A percentile compares a stretch with the other conserved stretches of the same genome.
phyloP scores from a whole-genome alignment of 2,797 vertebrate genomes.

The Trichosurus vulpecula region DNA sequence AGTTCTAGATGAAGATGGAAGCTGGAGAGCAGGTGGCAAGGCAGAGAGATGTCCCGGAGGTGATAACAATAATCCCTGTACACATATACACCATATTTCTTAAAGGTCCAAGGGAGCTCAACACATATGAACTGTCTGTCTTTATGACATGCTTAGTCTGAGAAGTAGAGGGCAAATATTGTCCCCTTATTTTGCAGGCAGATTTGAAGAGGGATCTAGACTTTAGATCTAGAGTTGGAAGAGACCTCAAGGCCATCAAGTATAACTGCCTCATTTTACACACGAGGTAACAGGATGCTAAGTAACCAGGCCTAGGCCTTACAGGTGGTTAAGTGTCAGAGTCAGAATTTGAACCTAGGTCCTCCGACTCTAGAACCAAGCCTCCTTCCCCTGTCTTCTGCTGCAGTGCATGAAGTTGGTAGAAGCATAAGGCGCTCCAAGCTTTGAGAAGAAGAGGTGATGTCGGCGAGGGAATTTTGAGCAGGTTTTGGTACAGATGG shows the following conservation, averaged over 20 bases:
- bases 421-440: constrained; percentile 14
- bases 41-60: not conserved
- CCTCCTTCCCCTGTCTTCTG: not conserved
- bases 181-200: not conserved
- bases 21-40: not conserved
- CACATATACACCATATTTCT: not conserved
- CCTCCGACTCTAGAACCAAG: not conserved
- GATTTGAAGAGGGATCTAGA: not conserved
- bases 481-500: constrained; percentile 20
- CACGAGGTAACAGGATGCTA: not conserved
- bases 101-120: not conserved
- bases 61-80: constrained; percentile 14
- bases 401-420: not conserved
- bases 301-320: not conserved
- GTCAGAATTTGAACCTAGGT: not conserved
- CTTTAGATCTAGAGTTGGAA: not conserved
- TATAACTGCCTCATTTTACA: not conserved
- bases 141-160: not conserved
- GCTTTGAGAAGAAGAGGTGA: constrained; percentile 25
- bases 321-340: not conserved
- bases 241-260: not conserved
- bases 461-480: constrained; percentile 4
- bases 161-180: not conserved
- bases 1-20: not conserved
- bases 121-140: not conserved